Conservation (phyloP, 2,797 vertebrate genomes). For the Gastrophryne carolinensis region DNA sequence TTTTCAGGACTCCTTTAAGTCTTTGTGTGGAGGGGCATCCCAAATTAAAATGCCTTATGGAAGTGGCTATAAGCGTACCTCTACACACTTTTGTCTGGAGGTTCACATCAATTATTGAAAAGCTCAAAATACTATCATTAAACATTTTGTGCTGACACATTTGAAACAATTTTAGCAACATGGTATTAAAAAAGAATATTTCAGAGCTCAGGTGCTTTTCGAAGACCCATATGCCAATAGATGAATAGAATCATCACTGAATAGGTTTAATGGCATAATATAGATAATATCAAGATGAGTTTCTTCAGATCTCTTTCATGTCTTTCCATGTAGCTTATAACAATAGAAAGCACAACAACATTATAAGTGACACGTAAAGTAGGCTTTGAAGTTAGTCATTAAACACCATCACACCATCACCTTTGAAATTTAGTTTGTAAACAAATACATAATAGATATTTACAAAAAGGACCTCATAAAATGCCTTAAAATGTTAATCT, state of each 20-base stretch:
- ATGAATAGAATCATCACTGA: neutral
- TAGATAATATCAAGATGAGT: neutral
- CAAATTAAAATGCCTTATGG: too few relatives aligned
- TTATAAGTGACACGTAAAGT: neutral
- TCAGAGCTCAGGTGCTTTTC: neutral
- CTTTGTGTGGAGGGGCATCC: too few relatives aligned
- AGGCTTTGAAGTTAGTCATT: constrained; percentile 8
- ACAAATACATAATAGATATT: too few relatives aligned
- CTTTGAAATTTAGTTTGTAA: too few relatives aligned
- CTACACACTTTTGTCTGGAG: too few relatives aligned
- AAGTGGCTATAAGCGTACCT: too few relatives aligned
- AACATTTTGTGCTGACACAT: neutral
- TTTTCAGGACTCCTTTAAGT: too few relatives aligned
- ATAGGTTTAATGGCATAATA: neutral
- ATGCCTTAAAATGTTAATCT: too few relatives aligned
- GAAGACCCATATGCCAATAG: neutral
- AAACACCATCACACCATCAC: neutral
- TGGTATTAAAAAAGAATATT: neutral
- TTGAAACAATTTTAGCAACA: neutral
- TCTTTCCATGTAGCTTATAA: neutral
- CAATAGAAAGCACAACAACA: neutral
- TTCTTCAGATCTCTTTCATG: constrained; percentile 1
- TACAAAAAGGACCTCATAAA: too few relatives aligned
- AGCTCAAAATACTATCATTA: too few relatives aligned
- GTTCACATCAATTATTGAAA: too few relatives aligned